Base-by-base conservation (phyloP, 1,140 invertebrate species). In the Bemisia tabaci region DNA sequence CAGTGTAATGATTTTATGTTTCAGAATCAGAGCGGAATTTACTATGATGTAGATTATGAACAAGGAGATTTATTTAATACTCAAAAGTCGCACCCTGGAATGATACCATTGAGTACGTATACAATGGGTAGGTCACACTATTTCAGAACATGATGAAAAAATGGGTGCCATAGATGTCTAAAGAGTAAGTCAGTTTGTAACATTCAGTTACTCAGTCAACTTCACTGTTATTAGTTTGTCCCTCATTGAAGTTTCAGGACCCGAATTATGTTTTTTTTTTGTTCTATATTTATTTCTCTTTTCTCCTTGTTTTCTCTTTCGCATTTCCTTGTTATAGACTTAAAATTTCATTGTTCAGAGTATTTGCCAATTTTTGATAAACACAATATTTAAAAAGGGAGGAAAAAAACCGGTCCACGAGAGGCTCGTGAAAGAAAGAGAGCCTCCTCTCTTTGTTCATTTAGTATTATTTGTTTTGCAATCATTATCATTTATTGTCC, bases 21-120 rank as follows among this genome's bases (percentile, higher is more conserved):
- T 62, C 72, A 82, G 89, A 91, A 90, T 77, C 89, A 91, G 81
- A 91, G 87, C 71, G 88, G 88, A 62, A 92, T 92, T 70, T 92
- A 92, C 75, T 91, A 91, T 72, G 90, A 92, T 73, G 89, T 91
- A 22, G 89, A 92, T 68, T 92, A 91, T 71, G 89, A 91, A 72
- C 84, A 85, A 71, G 64, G 79, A 80, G 63, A 84, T 83, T 65
- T 81, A 82, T 70, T 79, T 82, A 73, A 79, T 83, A 73, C 79
- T 82, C 77, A 73, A 81, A 70, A 76, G 80, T 69, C 77, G 82
- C 68, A 71, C 21, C 73, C 73, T 73, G 79, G 82, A 71, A 80
- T 85, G 64, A 85, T 88, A 70, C 85, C 86, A 59, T 81, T 88
- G 79, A 87, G 82, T 67, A 88, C 86, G 1, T 88, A 88, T 74